These are phyloP conservation scores for Xyliphius kryptos DNA, from an alignment of 2,113 vertebrate species.

Conservation along the genomic window DNA sequence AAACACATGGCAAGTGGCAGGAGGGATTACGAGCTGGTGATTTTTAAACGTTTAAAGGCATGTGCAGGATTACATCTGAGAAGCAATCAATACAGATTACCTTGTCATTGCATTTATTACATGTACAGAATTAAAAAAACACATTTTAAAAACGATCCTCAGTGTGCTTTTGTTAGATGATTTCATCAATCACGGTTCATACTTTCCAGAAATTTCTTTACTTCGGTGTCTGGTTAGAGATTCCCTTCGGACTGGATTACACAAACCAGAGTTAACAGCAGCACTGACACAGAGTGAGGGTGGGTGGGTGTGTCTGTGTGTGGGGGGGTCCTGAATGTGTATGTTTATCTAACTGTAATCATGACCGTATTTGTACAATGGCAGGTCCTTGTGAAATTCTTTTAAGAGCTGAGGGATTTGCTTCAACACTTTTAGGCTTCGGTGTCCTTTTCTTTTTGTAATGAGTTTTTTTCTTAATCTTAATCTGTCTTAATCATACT, in stretches of 20 bases:
- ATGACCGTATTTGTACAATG: constrained; percentile 8
- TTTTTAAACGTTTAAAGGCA: constrained; percentile 34
- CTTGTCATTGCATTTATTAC: constrained; percentile 64
- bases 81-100: constrained; percentile 45
- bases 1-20: constrained; percentile 21
- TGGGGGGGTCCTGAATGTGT: not conserved
- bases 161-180: constrained; percentile 46
- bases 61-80: constrained; percentile 43
- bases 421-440: constrained; percentile 5
- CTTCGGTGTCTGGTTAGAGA: no score
- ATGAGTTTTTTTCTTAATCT: constrained; percentile 3
- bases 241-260: not conserved
- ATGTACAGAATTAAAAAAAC: constrained; percentile 67
- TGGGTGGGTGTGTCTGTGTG: not conserved
- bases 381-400: constrained; percentile 67
- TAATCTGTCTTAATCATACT: not conserved
- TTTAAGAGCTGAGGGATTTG: constrained; percentile 64
- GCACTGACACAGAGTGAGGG: not conserved
- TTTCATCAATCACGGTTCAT: not conserved
- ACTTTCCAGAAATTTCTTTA: no score
- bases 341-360: constrained; percentile 9
- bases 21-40: constrained; percentile 15
- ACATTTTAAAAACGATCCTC: constrained; percentile 56
- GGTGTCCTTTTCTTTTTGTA: not conserved
- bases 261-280: not conserved